Evolutionary conservation across 2,797 vertebrate species (phyloP), one percentile per base, ranked within the genome.

Genomic region (Alauda arvensis): DNA sequence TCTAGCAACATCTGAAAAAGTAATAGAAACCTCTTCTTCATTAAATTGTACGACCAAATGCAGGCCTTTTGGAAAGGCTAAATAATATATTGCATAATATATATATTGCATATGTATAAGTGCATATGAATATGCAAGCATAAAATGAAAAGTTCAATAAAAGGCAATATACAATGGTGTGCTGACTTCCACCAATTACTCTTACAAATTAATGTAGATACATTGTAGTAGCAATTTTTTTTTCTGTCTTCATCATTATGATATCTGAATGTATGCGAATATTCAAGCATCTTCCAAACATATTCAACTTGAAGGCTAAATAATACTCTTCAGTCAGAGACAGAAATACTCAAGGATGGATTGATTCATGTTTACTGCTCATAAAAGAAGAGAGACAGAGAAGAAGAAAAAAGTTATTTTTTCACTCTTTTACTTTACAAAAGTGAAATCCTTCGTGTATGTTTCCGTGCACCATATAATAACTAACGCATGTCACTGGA

Each of bases 81-180:
- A 85, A 62, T 69, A 42, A 53, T n/a, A 14, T 26, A 66, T n/a
- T 46, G 7, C 19, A 10, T n/a, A 26, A 37, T 37, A 37, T 37
- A 37, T 37, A 14, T 26, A 66, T n/a, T 46, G 8, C 19, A 12
- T n/a, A 26, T 29, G 9, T 18, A 7, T 18, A 31, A 46, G 8
- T n/a, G 10, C 8, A 11, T 39, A 31, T 20, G 4, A 17, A 39
- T 29, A 62, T 6, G 8, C 10, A 72, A 76, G 8, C 8, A 66
- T 43, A 62, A 77, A 66, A 34, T 6, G 3, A 45, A 57, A 65
- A 55, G 9, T 46, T 77, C 14, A 53, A 1, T 40, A 67, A 42
- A 77, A 55, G 4, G 1, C 2, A 79, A 51, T 49, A 51, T 37
- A 40, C 2, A 25, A 19, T 8, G 2, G 0, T 72, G 3, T 45